Evolutionary conservation across 2,113 vertebrate genomes (phyloP).

Genomic region (Megaceryle torquata): DNA sequence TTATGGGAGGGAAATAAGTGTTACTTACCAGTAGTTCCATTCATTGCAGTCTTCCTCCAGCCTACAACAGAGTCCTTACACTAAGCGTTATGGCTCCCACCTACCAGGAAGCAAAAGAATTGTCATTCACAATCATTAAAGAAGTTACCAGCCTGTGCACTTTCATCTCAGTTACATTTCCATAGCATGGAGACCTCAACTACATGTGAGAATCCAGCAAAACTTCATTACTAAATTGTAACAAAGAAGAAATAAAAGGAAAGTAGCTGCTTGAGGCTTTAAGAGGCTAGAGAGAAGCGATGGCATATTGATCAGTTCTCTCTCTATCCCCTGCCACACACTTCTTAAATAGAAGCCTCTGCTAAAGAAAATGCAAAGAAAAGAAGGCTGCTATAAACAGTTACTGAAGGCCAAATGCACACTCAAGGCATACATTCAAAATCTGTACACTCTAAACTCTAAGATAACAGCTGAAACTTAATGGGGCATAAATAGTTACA

Average conservation of each 20-base stretch:
- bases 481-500: background rate
- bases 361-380: background rate
- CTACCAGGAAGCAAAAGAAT: slow-evolving; percentile 74
- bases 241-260: background rate
- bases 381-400: background rate
- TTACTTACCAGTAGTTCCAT: slow-evolving; percentile 60
- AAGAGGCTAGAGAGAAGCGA: background rate
- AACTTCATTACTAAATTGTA: background rate
- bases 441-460: background rate
- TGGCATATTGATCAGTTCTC: background rate
- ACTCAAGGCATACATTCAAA: background rate
- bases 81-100: slow-evolving; percentile 65
- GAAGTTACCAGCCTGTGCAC: background rate
- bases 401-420: background rate
- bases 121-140: slow-evolving; percentile 50
- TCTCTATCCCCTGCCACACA: background rate
- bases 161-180: slow-evolving; percentile 19
- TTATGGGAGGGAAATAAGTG: background rate
- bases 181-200: background rate
- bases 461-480: background rate
- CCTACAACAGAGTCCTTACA: slow-evolving; percentile 69
- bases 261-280: background rate
- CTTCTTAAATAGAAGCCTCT: background rate
- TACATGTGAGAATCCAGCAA: background rate
- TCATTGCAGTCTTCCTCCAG: slow-evolving; percentile 60